Base-by-base conservation (phyloP, 2,797 vertebrate genomes). In the Melopsittacus undulatus region DNA sequence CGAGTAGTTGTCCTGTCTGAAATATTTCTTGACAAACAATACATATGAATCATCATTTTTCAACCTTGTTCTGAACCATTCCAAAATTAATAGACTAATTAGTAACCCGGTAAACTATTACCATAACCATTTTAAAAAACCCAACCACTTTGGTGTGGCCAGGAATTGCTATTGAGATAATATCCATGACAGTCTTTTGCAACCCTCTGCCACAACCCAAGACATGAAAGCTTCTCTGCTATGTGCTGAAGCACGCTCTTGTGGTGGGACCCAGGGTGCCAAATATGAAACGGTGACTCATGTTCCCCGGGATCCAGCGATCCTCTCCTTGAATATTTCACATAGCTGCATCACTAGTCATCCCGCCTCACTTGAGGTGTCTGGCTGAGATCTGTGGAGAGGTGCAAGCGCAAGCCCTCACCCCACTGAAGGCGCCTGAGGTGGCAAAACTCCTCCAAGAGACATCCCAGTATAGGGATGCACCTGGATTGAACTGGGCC, bases 31-130 rank as follows among this genome's bases (percentile, higher is more conserved):
- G 86, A 94, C 94, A 95, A 95, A 96, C 88, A 96, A 95, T 95
- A 90, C 62, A 27, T 64, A 61, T 87, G 95, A 97, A 92, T 96
- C 95, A 97, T 93, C 95, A 94, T 96, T 95, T 97, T 96, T 96
- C 83, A 95, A 51, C 90, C 94, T 94, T 97, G 91, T 95, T 82
- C 95, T 81, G 95, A 96, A 89, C 78, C 86, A 95, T 96, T 96
- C 92, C 91, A 95, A 89, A 95, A 95, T 96, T 97, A 96, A 96
- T 96, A 94, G 95, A 90, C 95, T 96, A 97, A 95, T 96, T 96
- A 95, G 93, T 93, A 96, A 96, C 88, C 81, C n/a, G 49, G 83
- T 89, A 95, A 97, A 87, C 89, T 97, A 96, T 96, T 97, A 96
- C 72, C 86, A 95, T 95, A 97, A 85, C 83, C 81, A 95, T 94